Conservation (phyloP, 2,888 invertebrate species). For the Hermaeophaga mercurialis region DNA sequence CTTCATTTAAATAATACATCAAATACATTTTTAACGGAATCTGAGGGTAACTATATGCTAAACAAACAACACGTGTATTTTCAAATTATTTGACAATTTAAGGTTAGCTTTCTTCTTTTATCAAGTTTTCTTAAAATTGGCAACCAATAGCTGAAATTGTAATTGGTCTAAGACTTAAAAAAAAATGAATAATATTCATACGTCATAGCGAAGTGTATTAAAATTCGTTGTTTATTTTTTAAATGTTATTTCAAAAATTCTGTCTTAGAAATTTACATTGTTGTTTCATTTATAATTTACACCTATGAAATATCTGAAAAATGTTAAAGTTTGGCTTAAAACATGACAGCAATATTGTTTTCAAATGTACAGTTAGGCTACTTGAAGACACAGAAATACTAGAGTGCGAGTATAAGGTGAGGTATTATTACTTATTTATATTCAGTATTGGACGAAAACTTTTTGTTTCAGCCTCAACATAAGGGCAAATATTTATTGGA, state of each 20-base stretch:
- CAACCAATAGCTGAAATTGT: too few species aligned
- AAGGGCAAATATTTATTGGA: constrained; percentile 90
- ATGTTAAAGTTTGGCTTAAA: constrained; percentile 62
- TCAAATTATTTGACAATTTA: too few species aligned
- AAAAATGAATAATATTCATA: constrained; percentile 3
- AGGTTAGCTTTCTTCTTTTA: too few species aligned
- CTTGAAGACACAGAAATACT: constrained; percentile 90
- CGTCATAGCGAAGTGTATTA: constrained; percentile 15
- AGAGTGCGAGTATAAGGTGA: constrained; percentile 91
- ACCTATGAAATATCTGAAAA: constrained; percentile 24
- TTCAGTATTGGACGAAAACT: constrained; percentile 14
- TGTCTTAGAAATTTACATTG: constrained; percentile 17
- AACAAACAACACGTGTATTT: background rate
- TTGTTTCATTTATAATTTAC: constrained; percentile 17
- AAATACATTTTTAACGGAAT: constrained; percentile 11
- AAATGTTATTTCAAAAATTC: constrained; percentile 16
- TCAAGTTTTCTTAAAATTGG: too few species aligned
- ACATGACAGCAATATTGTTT: constrained; percentile 77
- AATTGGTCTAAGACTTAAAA: background rate
- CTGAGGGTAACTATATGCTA: background rate
- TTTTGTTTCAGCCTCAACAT: constrained; percentile 74
- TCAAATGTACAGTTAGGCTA: constrained; percentile 86
- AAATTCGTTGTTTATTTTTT: constrained; percentile 20
- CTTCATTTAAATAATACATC: constrained; percentile 12
- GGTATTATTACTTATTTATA: constrained; percentile 13